phyloP scores from a whole-genome alignment of 2,888 invertebrate species.

The Rhimphoctona megacephalus region DNA sequence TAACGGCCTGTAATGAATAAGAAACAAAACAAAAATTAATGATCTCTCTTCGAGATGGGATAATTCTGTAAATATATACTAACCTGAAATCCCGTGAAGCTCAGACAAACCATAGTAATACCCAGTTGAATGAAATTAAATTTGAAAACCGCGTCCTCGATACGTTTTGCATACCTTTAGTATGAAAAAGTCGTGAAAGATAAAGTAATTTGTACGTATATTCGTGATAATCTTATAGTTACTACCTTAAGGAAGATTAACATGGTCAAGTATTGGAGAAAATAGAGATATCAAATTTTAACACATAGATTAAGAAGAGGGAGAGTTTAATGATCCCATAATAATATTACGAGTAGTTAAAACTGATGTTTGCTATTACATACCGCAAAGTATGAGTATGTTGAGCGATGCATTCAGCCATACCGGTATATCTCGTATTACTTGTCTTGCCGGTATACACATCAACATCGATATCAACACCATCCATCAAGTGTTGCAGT shows the following conservation, averaged over 20 bases:
- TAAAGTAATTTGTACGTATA: too few species aligned
- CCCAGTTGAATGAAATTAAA: constrained; percentile 76
- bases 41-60: background rate
- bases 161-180: constrained; percentile 69
- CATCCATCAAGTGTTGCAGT: constrained; percentile 67
- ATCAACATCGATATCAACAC: constrained; percentile 61
- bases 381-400: constrained; percentile 69
- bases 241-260: too few species aligned
- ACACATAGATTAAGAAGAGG: too few species aligned
- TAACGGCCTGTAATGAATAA: constrained; percentile 52
- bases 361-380: constrained; percentile 22
- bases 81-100: constrained; percentile 77
- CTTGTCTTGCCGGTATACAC: constrained; percentile 63
- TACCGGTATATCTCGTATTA: constrained; percentile 62
- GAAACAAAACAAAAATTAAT: background rate
- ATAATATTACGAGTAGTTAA: too few species aligned
- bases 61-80: constrained; percentile 11
- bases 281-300: too few species aligned
- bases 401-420: constrained; percentile 68
- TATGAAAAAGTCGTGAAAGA: too few species aligned
- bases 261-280: background rate
- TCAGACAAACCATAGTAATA: constrained; percentile 74
- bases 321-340: too few species aligned
- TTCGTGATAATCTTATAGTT: too few species aligned
- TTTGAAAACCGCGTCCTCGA: constrained; percentile 71